phyloP scores from a whole-genome alignment of 2,113 vertebrate species.

The Rhagologus leucostigma region DNA sequence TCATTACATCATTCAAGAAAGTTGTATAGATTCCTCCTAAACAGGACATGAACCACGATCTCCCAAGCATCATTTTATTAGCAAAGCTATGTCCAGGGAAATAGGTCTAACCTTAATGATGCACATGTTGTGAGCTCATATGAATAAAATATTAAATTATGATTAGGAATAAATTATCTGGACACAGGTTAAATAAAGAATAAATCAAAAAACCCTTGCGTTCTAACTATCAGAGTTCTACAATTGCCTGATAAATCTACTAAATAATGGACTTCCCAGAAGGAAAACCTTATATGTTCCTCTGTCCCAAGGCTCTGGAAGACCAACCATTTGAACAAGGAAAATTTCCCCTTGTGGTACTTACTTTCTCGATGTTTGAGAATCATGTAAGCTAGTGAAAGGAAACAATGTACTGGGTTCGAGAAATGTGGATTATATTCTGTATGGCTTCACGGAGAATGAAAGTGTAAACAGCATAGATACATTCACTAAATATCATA shows the following conservation, averaged over 20 bases:
- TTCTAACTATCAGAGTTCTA: background rate
- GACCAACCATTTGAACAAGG: background rate
- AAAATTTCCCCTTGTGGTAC: background rate
- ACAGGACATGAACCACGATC: background rate
- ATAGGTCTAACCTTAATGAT: background rate
- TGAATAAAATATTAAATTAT: background rate
- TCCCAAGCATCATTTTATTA: background rate
- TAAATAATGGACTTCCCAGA: background rate
- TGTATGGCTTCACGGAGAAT: background rate
- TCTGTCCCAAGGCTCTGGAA: background rate
- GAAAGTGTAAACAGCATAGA: background rate
- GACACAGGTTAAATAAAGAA: background rate
- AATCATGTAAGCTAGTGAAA: background rate
- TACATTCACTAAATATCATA: too few relatives aligned
- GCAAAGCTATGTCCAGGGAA: background rate
- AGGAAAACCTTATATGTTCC: background rate
- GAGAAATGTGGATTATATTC: background rate
- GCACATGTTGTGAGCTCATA: accelerated
- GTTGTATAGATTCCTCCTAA: background rate
- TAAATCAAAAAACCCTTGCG: background rate
- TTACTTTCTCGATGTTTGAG: background rate
- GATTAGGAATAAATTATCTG: background rate
- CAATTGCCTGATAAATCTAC: background rate
- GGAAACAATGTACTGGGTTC: accelerated
- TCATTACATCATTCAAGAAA: background rate